Evolutionary conservation across 64 coral and sea anemone genomes (phyloP), one percentile per base, ranked within the genome.

Genomic region (Catalaphyllia jardinei): DNA sequence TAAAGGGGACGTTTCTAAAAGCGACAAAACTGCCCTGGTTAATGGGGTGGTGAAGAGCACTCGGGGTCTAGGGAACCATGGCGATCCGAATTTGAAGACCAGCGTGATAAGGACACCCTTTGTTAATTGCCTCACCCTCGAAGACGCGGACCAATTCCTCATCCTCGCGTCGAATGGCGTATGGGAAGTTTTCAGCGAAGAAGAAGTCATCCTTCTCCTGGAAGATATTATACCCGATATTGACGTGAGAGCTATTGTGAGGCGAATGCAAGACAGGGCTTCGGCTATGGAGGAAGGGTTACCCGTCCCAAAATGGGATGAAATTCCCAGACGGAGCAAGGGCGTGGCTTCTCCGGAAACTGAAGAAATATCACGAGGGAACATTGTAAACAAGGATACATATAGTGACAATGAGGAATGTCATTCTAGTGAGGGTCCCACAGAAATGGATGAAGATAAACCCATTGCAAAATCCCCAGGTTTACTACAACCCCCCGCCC

Each of bases 111-210:
- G 80, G 51, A 63, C 79, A 10, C 97, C 97, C 16, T 90, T 84
- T 74, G 90, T 95, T 0, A 95, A 83, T 73, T 93, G 84, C 86
- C 77, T 93, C 35, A 31, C 94, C 67, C 61, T 99, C 9, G 88
- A 93, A 8, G 88, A 95, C 13, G 62, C 94, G 0, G 94, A 91
- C 67, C 97, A 99, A 62, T 91, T 99, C 79, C 61, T 99, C 10
- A 76, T 99, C 55, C 73, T 93, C 24, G 97, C 97, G 17, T 91
- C 94, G 42, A 93, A 91, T 89, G 97, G 97, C 8, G 78, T 99
- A 15, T 99, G 97, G 97, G 90, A 99, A 82, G 94, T 99, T 16
- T 99, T 99, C 22, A 90, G 61, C 22, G 93, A 99, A 67, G 88
- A 93, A 52, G 97, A 99, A 62, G 92, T 95, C 62, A 63, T 99